Percentiles rank a stretch among this genome's conserved stretches.
Evolutionary conservation across 2,888 invertebrate genomes (phyloP).

Genomic region (Hypselothyrea guttata): DNA sequence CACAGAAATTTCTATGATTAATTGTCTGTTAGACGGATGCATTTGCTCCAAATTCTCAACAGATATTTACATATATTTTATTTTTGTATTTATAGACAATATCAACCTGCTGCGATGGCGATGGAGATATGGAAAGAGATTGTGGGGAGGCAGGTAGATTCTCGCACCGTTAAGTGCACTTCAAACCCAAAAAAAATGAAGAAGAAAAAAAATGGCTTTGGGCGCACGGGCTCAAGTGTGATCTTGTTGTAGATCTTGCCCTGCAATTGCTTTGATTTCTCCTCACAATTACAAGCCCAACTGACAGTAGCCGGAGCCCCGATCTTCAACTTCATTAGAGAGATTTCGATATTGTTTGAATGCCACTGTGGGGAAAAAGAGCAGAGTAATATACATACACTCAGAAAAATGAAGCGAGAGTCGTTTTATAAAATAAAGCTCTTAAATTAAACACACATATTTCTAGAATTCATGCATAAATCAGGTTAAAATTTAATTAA

Average conservation of each 20-base stretch:
- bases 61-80: slow-evolving; percentile 50
- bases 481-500: too few relatives aligned
- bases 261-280: slow-evolving; percentile 55
- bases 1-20: slow-evolving; percentile 58
- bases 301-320: slow-evolving; percentile 78
- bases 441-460: slow-evolving; percentile 16
- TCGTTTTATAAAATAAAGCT: too few relatives aligned
- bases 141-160: slow-evolving; percentile 31
- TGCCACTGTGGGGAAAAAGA: slow-evolving; percentile 58
- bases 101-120: slow-evolving; percentile 66
- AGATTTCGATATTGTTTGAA: slow-evolving; percentile 78
- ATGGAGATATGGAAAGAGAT: background rate
- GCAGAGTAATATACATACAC: slow-evolving; percentile 28
- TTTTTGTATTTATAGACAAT: slow-evolving; percentile 26
- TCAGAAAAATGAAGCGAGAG: too few relatives aligned
- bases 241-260: slow-evolving; percentile 33
- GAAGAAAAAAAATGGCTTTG: slow-evolving; percentile 31
- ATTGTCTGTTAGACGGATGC: slow-evolving; percentile 46
- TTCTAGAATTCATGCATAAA: too few relatives aligned
- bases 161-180: slow-evolving; percentile 70
- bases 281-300: slow-evolving; percentile 67
- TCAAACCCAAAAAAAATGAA: background rate
- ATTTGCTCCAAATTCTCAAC: slow-evolving; percentile 47
- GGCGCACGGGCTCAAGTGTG: slow-evolving; percentile 56
- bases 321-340: slow-evolving; percentile 81